A percentile compares a stretch with the other conserved stretches of the same genome.
phyloP scores from a whole-genome alignment of 2,113 vertebrate genomes.

The Barbus barbus region DNA sequence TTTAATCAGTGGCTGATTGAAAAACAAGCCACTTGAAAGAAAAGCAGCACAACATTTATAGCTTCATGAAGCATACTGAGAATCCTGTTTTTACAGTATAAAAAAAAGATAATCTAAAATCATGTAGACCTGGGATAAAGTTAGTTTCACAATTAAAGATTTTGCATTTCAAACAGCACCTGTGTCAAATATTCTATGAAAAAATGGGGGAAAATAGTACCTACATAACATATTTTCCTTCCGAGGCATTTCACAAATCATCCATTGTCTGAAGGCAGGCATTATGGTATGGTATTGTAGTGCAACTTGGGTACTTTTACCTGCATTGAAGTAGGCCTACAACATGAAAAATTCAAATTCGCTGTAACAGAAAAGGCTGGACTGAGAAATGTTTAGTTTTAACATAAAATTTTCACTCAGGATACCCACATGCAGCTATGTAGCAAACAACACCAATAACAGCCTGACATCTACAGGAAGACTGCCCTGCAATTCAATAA shows the following conservation, averaged over 20 bases:
- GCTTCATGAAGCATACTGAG: neutral
- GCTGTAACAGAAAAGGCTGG: neutral
- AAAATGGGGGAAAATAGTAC: too few relatives aligned
- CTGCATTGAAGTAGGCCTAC: neutral
- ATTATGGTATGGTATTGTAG: too few relatives aligned
- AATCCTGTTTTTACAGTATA: too few relatives aligned
- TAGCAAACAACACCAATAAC: too few relatives aligned
- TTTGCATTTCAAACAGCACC: too few relatives aligned
- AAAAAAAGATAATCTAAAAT: neutral
- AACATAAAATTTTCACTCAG: neutral
- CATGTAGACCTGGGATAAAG: neutral
- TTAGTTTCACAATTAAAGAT: neutral
- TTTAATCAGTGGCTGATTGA: constrained; percentile 13
- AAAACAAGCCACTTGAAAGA: constrained; percentile 27
- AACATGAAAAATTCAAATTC: neutral
- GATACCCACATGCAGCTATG: neutral
- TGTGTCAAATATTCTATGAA: too few relatives aligned
- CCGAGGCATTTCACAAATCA: too few relatives aligned
- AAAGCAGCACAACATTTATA: neutral
- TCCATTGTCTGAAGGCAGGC: too few relatives aligned
- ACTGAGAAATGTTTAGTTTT: neutral
- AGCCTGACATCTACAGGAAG: neutral
- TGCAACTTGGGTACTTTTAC: neutral
- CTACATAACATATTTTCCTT: too few relatives aligned
- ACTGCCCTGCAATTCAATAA: constrained; percentile 9